phyloP scores from a whole-genome alignment of 2,888 invertebrate genomes.

The Parnassius mnemosyne region DNA sequence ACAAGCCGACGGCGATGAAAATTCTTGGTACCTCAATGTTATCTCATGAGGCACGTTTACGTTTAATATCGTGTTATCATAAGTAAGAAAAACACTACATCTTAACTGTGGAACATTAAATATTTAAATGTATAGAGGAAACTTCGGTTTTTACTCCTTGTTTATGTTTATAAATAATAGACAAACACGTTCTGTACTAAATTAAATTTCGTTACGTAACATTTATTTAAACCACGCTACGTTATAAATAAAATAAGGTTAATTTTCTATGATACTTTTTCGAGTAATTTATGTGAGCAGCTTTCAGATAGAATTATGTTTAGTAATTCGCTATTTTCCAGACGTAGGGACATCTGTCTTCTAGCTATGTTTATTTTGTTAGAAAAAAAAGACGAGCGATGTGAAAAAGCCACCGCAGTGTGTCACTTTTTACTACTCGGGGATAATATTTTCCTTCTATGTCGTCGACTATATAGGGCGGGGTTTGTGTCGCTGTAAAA shows the following conservation, averaged over 20 bases:
- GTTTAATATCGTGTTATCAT: slow-evolving; percentile 69
- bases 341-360: slow-evolving; percentile 23
- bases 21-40: slow-evolving; percentile 77
- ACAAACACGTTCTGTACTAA: too few species aligned
- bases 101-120: slow-evolving; percentile 14
- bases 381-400: slow-evolving; percentile 54
- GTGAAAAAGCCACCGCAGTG: slow-evolving; percentile 53
- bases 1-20: slow-evolving; percentile 73
- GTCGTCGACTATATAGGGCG: slow-evolving; percentile 45
- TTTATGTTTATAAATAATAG: background rate
- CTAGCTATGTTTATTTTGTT: slow-evolving; percentile 44
- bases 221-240: slow-evolving; percentile 5
- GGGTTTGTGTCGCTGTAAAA: slow-evolving; percentile 61
- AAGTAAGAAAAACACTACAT: slow-evolving; percentile 47
- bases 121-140: slow-evolving; percentile 9
- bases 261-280: slow-evolving; percentile 15
- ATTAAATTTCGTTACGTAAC: background rate
- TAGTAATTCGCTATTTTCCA: slow-evolving; percentile 24
- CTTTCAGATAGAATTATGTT: slow-evolving; percentile 24
- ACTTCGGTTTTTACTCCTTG: background rate
- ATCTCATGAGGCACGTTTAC: slow-evolving; percentile 72
- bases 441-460: slow-evolving; percentile 40
- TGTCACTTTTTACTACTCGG: slow-evolving; percentile 58
- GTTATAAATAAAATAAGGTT: background rate
- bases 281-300: slow-evolving; percentile 16